Conservation (phyloP, 2,113 vertebrate genomes). For the Marcusenius ussheri region DNA sequence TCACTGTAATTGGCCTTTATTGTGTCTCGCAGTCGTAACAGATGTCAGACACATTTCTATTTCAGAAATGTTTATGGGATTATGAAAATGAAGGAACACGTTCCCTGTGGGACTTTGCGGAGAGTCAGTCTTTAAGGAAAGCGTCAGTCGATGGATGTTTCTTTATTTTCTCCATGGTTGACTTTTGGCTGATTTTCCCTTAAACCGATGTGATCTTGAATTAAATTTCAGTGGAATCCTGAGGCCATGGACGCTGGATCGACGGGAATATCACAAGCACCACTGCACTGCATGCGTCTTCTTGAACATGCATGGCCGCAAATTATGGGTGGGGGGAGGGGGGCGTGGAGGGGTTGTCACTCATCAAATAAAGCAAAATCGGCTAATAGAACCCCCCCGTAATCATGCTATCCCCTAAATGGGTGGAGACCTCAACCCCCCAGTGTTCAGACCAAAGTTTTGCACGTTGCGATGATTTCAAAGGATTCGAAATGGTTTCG, state of each 20-base stretch:
- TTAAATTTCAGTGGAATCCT: neutral
- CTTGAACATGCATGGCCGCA: neutral
- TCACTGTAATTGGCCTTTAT: constrained; percentile 49
- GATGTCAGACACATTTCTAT: neutral
- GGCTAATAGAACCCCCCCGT: neutral
- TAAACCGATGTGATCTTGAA: neutral
- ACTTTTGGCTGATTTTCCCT: neutral
- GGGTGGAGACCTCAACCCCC: neutral
- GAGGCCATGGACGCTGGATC: neutral
- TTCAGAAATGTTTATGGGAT: neutral
- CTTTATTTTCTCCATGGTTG: neutral
- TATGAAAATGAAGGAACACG: neutral
- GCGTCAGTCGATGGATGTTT: neutral
- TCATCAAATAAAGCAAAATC: neutral
- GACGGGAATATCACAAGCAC: neutral
- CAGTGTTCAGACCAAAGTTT: neutral
- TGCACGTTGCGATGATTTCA: neutral
- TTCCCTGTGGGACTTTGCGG: neutral
- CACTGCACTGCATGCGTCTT: neutral
- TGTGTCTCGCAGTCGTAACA: constrained; percentile 17
- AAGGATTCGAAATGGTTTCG: neutral
- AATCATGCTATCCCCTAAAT: neutral
- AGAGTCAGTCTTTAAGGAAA: neutral
- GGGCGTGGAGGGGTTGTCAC: neutral
- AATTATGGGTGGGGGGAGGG: neutral